A percentile compares a stretch with the other conserved stretches of the same genome.
phyloP scores from a whole-genome alignment of 92 coral and sea anemone genomes.

The Isaurus tuberculatus region DNA sequence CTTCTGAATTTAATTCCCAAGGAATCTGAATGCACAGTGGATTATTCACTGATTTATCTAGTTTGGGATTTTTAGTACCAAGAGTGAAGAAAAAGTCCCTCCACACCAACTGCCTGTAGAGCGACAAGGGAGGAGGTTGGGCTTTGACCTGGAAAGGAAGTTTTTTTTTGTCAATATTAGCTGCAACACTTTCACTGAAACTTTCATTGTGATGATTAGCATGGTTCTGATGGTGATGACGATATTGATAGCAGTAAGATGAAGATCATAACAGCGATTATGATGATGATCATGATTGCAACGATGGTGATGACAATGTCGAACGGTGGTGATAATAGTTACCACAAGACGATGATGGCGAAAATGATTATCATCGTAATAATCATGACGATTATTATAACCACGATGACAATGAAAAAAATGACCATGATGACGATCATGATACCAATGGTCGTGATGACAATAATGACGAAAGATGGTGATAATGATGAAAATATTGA shows the following conservation, averaged over 20 bases:
- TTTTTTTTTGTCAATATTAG: neutral
- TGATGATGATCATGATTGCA: no score
- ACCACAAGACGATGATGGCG: no score
- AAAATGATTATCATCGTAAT: no score
- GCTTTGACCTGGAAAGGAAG: slow-evolving; percentile 64
- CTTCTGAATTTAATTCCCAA: slow-evolving; percentile 77
- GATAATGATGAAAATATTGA: no score
- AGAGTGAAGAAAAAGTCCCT: slow-evolving; percentile 89
- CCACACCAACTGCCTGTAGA: slow-evolving; percentile 88
- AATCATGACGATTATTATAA: no score
- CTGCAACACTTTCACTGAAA: neutral
- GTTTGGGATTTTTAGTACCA: slow-evolving; percentile 79
- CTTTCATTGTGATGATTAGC: neutral
- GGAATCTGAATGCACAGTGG: slow-evolving; percentile 79
- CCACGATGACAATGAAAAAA: no score
- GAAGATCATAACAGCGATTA: no score
- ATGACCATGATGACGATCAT: neutral
- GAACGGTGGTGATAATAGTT: no score
- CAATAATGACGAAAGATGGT: neutral
- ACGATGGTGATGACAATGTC: no score
- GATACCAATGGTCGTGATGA: neutral
- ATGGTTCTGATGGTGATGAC: neutral
- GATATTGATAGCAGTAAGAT: neutral
- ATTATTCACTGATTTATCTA: slow-evolving; percentile 77
- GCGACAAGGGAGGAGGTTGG: slow-evolving; percentile 86